Percentiles rank a stretch among this genome's conserved stretches.
Conservation (phyloP, 2,888 invertebrate species). For the Euplexia lucipara region DNA sequence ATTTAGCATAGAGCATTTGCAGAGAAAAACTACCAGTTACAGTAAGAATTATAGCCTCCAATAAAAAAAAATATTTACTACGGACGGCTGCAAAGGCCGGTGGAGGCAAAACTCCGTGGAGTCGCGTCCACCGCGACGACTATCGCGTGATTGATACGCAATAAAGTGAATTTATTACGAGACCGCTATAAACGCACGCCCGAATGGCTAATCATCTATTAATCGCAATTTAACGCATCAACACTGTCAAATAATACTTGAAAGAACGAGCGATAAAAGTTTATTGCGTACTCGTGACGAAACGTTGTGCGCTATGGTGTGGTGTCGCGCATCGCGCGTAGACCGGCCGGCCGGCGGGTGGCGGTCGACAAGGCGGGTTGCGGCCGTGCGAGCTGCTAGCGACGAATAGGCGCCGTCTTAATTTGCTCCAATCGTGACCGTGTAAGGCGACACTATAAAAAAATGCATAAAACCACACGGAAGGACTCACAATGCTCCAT, state of each 20-base stretch:
- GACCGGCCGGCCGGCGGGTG: slow-evolving; percentile 1
- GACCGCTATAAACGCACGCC: slow-evolving; percentile 83
- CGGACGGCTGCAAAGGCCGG: slow-evolving; percentile 55
- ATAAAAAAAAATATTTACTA: slow-evolving; percentile 69
- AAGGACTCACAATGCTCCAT: slow-evolving; percentile 81
- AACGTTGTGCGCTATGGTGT: slow-evolving; percentile 58
- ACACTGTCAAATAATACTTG: slow-evolving; percentile 87
- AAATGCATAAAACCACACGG: slow-evolving; percentile 72
- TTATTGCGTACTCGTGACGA: slow-evolving; percentile 75
- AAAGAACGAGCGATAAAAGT: slow-evolving; percentile 85
- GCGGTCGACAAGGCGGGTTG: not conserved
- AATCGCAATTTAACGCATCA: slow-evolving; percentile 88
- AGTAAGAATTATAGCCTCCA: slow-evolving; percentile 61
- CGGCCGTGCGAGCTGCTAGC: slow-evolving; percentile 58
- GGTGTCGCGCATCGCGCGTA: slow-evolving; percentile 46
- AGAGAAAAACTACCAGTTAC: slow-evolving; percentile 57
- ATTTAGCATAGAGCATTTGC: slow-evolving; percentile 62
- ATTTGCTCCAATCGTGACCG: slow-evolving; percentile 65
- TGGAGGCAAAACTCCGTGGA: slow-evolving; percentile 58
- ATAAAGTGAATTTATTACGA: slow-evolving; percentile 87
- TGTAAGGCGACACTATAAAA: slow-evolving; percentile 70
- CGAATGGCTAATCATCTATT: slow-evolving; percentile 87
- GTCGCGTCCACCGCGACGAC: slow-evolving; percentile 62
- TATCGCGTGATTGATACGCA: slow-evolving; percentile 84
- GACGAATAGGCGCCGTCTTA: slow-evolving; percentile 69